These are phyloP conservation scores for Drosophila ustulata DNA, from an alignment of 2,888 invertebrate species.

Conservation along the genomic window DNA sequence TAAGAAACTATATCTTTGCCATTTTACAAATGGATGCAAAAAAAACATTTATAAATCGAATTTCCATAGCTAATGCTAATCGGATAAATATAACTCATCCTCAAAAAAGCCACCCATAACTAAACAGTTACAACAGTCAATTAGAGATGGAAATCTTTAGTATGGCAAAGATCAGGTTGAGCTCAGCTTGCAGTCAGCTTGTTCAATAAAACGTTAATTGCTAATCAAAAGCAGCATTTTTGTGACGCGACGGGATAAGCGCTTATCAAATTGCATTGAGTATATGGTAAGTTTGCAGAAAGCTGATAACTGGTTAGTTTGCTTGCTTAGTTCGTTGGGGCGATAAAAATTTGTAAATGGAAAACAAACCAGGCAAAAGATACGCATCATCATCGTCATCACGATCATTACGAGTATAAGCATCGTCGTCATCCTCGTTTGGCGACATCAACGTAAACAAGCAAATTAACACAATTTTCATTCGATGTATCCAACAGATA, in stretches of 20 bases:
- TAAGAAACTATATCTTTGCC: too few species aligned
- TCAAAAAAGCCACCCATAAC: slow-evolving; percentile 15
- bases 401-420: slow-evolving; percentile 18
- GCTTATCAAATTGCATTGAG: slow-evolving; percentile 66
- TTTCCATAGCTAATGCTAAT: slow-evolving; percentile 10
- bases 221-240: slow-evolving; percentile 76
- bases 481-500: slow-evolving; percentile 27
- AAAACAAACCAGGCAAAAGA: slow-evolving; percentile 42
- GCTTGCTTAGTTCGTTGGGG: slow-evolving; percentile 32
- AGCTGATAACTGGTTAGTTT: slow-evolving; percentile 64
- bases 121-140: slow-evolving; percentile 43
- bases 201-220: slow-evolving; percentile 76
- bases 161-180: slow-evolving; percentile 40
- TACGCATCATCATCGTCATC: slow-evolving; percentile 43
- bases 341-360: slow-evolving; percentile 69
- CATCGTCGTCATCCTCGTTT: not conserved
- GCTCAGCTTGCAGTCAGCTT: slow-evolving; percentile 62
- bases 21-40: too few species aligned
- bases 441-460: slow-evolving; percentile 69
- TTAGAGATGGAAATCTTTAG: slow-evolving; percentile 36
- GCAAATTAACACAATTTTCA: slow-evolving; percentile 71
- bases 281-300: slow-evolving; percentile 15
- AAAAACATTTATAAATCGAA: not conserved
- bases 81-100: not conserved
- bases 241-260: slow-evolving; percentile 75